Conservation (phyloP, 2,113 vertebrate genomes). For the Machaerirhynchus nigripectus region DNA sequence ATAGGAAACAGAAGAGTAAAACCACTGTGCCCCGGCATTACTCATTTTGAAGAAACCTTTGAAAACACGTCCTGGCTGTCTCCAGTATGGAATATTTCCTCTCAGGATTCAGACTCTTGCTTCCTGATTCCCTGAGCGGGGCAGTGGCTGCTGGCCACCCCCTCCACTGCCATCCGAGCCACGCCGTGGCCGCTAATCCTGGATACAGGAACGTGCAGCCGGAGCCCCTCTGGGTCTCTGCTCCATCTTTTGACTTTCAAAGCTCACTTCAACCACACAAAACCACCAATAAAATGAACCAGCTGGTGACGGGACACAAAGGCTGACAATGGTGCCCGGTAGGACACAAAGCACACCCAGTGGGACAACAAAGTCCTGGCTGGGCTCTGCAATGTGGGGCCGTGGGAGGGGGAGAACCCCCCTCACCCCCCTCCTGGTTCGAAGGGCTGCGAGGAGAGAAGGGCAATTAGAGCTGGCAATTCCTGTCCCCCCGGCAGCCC, state of each 20-base stretch:
- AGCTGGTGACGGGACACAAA: neutral
- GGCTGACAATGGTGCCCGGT: neutral
- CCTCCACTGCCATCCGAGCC: accelerated
- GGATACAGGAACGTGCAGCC: neutral
- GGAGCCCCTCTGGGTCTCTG: neutral
- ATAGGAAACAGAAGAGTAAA: neutral
- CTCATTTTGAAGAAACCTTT: neutral
- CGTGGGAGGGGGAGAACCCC: neutral
- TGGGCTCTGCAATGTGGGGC: neutral
- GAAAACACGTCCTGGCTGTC: neutral
- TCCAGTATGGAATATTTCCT: neutral
- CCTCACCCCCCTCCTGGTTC: neutral
- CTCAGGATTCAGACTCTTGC: neutral
- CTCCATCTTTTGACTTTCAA: neutral
- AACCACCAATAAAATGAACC: neutral
- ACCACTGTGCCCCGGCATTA: neutral
- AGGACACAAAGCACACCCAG: neutral
- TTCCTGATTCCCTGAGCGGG: neutral
- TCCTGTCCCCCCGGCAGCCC: neutral
- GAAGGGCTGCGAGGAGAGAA: neutral
- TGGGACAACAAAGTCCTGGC: neutral
- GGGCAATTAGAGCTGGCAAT: neutral
- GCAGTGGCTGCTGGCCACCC: neutral
- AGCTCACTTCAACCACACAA: neutral
- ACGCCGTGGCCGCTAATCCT: accelerated